Evolutionary conservation across 37 sponge, comb jelly and placozoan species (phyloP).

Genomic region (Geodia barretti): DNA sequence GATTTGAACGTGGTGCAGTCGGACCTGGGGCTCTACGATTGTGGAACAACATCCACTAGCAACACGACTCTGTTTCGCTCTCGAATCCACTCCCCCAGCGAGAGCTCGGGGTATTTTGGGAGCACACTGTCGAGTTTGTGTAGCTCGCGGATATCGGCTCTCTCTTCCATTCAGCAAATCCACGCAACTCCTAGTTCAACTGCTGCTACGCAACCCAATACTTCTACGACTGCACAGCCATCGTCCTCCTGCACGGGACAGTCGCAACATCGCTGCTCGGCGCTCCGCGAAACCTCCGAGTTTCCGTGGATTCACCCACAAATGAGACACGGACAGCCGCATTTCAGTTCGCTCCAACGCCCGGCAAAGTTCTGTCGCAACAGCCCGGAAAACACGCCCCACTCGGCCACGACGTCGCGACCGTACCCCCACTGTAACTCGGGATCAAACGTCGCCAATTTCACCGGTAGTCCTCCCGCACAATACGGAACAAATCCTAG

Average conservation of each 20-base stretch:
- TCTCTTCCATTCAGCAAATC: constrained; percentile 37
- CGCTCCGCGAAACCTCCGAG: background rate
- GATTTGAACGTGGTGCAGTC: constrained; percentile 38
- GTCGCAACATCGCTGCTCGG: background rate
- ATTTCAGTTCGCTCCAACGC: constrained; percentile 21
- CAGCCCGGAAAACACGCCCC: too few species aligned
- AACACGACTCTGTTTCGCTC: constrained; percentile 10
- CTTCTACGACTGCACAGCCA: background rate
- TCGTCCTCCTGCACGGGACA: background rate
- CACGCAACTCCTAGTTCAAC: constrained; percentile 10
- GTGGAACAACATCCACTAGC: background rate
- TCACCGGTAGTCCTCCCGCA: background rate
- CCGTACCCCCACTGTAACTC: background rate
- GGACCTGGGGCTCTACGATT: constrained; percentile 53
- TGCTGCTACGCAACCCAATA: background rate
- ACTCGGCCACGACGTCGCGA: background rate
- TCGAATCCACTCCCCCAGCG: constrained; percentile 49
- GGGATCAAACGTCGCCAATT: background rate
- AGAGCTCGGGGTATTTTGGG: constrained; percentile 53
- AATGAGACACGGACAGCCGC: background rate
- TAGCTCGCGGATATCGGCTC: constrained; percentile 36
- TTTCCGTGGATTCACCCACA: background rate
- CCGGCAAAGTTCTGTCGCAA: constrained; percentile 3
- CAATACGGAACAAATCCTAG: background rate
- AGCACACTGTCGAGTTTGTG: constrained; percentile 49